Evolutionary conservation across 2,888 invertebrate genomes (phyloP).

Genomic region (Acanthosepion esculentum): DNA sequence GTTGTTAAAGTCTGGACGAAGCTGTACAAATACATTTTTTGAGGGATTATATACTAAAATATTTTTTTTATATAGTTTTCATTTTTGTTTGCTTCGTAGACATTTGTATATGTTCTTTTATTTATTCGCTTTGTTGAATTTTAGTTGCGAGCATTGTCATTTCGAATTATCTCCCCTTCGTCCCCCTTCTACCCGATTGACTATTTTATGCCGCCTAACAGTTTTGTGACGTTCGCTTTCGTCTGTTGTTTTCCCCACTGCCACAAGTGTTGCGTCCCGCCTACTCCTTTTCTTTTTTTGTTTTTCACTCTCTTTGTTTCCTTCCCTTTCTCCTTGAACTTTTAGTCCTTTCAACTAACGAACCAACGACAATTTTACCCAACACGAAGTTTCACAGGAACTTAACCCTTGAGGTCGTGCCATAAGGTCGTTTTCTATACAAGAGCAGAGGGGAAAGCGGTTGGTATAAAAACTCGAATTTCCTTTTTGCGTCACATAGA

Average conservation of each 20-base stretch:
- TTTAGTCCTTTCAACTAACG: background rate
- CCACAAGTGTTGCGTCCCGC: background rate
- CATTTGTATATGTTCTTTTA: background rate
- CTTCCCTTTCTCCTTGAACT: conserved; percentile 1
- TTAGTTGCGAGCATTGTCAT: conserved; percentile 16
- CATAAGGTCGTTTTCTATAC: background rate
- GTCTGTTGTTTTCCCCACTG: background rate
- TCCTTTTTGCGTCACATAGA: background rate
- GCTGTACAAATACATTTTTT: too few relatives aligned
- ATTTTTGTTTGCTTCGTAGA: too few relatives aligned
- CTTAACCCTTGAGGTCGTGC: conserved; percentile 33
- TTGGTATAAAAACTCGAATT: conserved; percentile 22
- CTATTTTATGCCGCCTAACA: background rate
- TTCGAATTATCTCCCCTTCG: background rate
- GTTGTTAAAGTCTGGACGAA: too few relatives aligned
- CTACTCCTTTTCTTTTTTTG: background rate
- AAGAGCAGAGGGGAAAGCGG: background rate
- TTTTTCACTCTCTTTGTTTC: background rate
- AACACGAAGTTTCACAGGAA: conserved; percentile 33
- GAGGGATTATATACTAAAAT: too few relatives aligned
- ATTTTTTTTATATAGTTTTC: too few relatives aligned
- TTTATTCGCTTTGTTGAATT: background rate
- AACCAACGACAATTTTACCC: conserved; percentile 33
- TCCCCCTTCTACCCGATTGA: background rate
- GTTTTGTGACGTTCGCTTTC: background rate